Percentiles rank a stretch among this genome's conserved stretches.
These are phyloP conservation scores for Gorsachius goisagi DNA, from an alignment of 2,113 vertebrate genomes.

Conservation along the genomic window DNA sequence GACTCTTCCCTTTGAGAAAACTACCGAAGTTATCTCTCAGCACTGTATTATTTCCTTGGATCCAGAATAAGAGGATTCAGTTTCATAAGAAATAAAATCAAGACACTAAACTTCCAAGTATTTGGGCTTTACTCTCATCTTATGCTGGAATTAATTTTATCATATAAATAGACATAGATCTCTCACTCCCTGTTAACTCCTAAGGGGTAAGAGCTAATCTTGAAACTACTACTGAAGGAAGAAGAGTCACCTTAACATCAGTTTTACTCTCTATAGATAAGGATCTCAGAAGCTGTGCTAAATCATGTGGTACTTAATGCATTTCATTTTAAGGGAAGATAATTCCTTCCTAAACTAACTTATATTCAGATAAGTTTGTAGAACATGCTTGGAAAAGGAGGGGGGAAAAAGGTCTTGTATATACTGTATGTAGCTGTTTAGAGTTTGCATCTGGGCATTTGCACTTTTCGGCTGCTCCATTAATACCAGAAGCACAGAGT, in stretches of 20 bases:
- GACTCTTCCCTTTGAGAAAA: conserved; percentile 26
- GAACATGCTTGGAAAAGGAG: not conserved
- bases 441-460: not conserved
- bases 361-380: not conserved
- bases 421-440: not conserved
- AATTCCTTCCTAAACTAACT: not conserved
- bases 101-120: not conserved
- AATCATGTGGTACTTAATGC: not conserved
- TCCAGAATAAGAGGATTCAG: not conserved
- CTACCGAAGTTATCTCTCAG: not conserved
- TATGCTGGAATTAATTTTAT: conserved; percentile 19
- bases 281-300: not conserved
- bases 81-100: conserved; percentile 19
- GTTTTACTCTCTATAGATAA: not conserved
- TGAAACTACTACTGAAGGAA: not conserved
- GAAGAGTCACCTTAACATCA: not conserved
- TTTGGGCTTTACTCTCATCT: not conserved
- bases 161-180: not conserved
- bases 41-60: not conserved
- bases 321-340: not conserved
- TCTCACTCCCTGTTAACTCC: conserved; percentile 12
- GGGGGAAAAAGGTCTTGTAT: no score
- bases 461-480: not conserved
- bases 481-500: not conserved
- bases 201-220: not conserved